Base-by-base conservation (phyloP, 2,113 vertebrate species). In the Ctenodactylus gundi region DNA sequence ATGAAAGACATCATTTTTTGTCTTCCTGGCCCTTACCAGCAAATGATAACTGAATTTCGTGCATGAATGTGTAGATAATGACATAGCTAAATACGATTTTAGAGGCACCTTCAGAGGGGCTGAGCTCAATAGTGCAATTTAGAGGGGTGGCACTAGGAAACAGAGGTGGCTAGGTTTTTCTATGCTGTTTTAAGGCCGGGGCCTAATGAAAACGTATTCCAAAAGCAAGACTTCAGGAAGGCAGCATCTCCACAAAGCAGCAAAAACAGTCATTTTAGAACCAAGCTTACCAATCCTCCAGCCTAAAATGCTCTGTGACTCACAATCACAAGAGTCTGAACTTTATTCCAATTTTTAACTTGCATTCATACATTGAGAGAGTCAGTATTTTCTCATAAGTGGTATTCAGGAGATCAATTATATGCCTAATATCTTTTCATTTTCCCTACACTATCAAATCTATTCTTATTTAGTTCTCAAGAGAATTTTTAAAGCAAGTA, bases 401-500 rank as follows among this genome's bases (percentile, higher is more conserved):
- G 0, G 64, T 80, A 89, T 94, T 93, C 94, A 95, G 77, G 82
- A 90, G 73, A 96, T 95, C 91, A 93, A n/a, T 91, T 93, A 62
- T 87, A 62, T 89, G 58, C 20, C 39, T 89, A 92, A 88, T 93
- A 57, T 62, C 27, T 64, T 94, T 95, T 96, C 89, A 89, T 80
- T 91, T 95, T 75, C 13, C 29, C 8, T 7, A 11, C 9, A 67
- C 41, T 93, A 81, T 90, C 6, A 89, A 73, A 85, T 97, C 18
- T 93, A 73, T 96, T 94, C 85, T 87, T 78, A 92, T 93, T 96
- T 91, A 81, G 75, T 91, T 93, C 86, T 91, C 80, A 72, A 70
- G 89, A 91, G 73, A 91, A 95, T 90, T 96, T 96, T 95, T 83
- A 96, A 94, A 85, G 67, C 73, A 88, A 92, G 65, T 82, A 72